Evolutionary conservation across 2,888 invertebrate species (phyloP), one percentile per base, ranked within the genome.

Genomic region (Anorthoa munda): DNA sequence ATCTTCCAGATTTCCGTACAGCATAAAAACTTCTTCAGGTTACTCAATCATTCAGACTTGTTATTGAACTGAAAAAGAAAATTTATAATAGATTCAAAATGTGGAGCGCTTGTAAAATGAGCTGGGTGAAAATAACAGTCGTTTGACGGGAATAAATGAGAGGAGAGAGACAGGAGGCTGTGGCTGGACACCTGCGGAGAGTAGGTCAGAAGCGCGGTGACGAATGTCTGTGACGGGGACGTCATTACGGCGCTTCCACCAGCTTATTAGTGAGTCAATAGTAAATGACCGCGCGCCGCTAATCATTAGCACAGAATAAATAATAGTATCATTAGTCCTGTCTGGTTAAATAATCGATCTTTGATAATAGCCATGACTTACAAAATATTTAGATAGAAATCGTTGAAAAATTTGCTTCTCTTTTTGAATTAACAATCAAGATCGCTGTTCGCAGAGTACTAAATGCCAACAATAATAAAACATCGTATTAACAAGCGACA

Each of bases 91-190:
- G 72, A 61, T 72, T 72, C 26, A 69, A 86, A 82, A 88, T 85
- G 68, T 88, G 67, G 87, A 86, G 72, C 83, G 67, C 51, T 73
- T 69, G 75, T 82, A 78, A 87, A 82, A 79, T 69, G 81, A 79
- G 66, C 72, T 77, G 83, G 82, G 88, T 86, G 86, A 87, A 93
- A 93, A 90, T 92, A 91, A 89, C 89, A 86, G 79, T 69, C 72
- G 82, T 82, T 78, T 89, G 90, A 91, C 91, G 82, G 72, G 75
- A 87, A 92, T 89, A 89, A 91, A 92, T 92, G 89, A 88, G 85
- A 71, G 75, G 86, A 86, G 84, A 73, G 86, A 85, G 84, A 86
- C 82, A 79, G 75, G 80, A 87, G 90, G 80, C 86, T 89, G 86
- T 81, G 84, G 83, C 39, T 70, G 61, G 69, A 87, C 92, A 89